Percentiles rank a stretch among this genome's conserved stretches.
phyloP scores from a whole-genome alignment of 92 coral and sea anemone species.

The Zoanthus solanderi region DNA sequence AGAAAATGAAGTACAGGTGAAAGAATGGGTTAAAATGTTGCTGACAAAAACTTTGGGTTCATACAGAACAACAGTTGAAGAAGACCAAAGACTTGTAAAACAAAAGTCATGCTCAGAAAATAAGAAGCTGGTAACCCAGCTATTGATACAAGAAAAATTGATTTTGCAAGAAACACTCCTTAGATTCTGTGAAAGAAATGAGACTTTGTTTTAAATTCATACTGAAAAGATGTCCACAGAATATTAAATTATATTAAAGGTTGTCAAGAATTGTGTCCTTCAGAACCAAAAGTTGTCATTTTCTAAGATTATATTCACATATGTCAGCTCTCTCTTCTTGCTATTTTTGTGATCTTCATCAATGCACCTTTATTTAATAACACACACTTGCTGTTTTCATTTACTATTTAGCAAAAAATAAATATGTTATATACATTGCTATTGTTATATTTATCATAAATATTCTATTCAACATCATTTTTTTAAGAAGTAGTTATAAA shows the following conservation, averaged over 20 bases:
- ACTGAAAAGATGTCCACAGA: neutral
- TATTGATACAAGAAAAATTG: slow-evolving; percentile 72
- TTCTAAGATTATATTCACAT: no score
- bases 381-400: no score
- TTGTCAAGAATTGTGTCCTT: no score
- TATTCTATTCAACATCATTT: no score
- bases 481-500: no score
- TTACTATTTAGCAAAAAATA: no score
- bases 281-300: no score
- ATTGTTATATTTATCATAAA: no score
- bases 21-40: slow-evolving; percentile 58
- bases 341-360: no score
- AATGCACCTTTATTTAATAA: no score
- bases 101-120: slow-evolving; percentile 43
- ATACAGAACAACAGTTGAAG: slow-evolving; percentile 34
- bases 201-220: neutral
- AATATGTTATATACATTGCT: no score
- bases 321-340: no score
- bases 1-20: slow-evolving; percentile 44
- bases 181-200: neutral
- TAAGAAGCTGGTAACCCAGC: slow-evolving; percentile 52
- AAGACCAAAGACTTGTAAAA: neutral
- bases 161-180: slow-evolving; percentile 58
- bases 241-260: neutral
- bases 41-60: slow-evolving; percentile 48